Evolutionary conservation across 30 jellyfish, hydroid and myxozoan genomes (phyloP).

Genomic region (Hydractinia symbiolongicarpus): DNA sequence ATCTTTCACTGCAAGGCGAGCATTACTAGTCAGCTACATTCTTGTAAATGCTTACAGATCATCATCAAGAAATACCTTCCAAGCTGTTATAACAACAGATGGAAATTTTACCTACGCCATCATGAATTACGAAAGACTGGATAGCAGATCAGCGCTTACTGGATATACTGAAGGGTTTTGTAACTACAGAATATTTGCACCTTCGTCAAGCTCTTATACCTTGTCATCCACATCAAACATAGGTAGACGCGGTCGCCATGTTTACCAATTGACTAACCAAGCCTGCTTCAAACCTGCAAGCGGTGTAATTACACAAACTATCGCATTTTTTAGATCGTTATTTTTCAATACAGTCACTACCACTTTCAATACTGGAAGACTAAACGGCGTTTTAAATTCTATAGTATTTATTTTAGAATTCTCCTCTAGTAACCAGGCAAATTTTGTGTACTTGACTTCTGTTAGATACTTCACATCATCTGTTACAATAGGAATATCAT

Average conservation of each 20-base stretch:
- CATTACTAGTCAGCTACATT: neutral
- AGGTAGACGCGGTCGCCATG: conserved; percentile 2
- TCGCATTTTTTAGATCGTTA: no score
- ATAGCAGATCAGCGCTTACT: neutral
- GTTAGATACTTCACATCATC: no score
- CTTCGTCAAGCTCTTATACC: neutral
- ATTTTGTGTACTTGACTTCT: no score
- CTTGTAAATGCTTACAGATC: neutral
- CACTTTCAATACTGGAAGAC: no score
- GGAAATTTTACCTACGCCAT: conserved; percentile 4
- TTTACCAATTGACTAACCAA: neutral
- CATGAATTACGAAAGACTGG: neutral
- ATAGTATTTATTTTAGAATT: no score
- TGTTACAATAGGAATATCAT: neutral
- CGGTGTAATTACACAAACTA: neutral
- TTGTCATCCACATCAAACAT: neutral
- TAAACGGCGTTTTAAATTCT: no score
- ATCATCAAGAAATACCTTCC: neutral
- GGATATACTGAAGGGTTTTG: conserved; percentile 4
- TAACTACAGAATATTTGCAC: neutral
- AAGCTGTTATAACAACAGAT: neutral
- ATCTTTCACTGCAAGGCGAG: neutral
- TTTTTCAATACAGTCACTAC: no score
- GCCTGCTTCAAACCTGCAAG: neutral
- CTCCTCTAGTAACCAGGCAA: no score